A percentile compares a stretch with the other conserved stretches of the same genome.
Evolutionary conservation across 2,797 vertebrate species (phyloP).

Genomic region (Esox lucius): DNA sequence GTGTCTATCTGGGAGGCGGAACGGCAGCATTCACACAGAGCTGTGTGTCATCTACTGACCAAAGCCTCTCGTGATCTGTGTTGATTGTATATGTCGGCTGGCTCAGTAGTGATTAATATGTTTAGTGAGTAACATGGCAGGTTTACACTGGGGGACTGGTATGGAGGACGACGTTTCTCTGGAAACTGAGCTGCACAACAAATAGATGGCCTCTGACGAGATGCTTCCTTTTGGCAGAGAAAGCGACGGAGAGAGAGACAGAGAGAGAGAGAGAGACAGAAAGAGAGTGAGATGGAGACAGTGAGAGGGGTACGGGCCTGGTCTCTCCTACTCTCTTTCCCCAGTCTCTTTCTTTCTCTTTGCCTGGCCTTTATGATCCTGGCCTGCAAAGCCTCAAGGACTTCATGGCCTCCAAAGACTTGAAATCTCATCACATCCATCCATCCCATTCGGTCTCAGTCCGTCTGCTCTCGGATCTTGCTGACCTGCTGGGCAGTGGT

Average conservation of each 20-base stretch:
- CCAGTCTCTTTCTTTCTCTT: neutral
- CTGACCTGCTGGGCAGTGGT: conserved; percentile 31
- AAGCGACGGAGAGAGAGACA: neutral
- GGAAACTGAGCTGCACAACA: conserved; percentile 52
- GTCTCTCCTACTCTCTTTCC: conserved; percentile 26
- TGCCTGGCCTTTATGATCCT: neutral
- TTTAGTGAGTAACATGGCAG: conserved; percentile 40
- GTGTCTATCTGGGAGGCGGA: conserved; percentile 10
- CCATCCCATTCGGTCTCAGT: conserved; percentile 28
- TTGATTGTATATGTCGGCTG: conserved; percentile 64
- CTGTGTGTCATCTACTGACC: conserved; percentile 24
- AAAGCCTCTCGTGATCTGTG: conserved; percentile 40
- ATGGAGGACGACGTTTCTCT: conserved; percentile 55
- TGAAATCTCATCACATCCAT: conserved; percentile 41
- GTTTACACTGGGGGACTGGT: conserved; percentile 58
- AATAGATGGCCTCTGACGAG: conserved; percentile 16
- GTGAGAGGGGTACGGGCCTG: neutral
- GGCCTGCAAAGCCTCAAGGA: conserved; percentile 43
- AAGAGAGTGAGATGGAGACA: too few relatives aligned
- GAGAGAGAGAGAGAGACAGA: neutral
- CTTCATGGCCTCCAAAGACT: conserved; percentile 33
- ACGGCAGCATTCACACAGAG: neutral
- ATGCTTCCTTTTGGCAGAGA: neutral
- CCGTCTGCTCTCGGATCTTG: conserved; percentile 51
- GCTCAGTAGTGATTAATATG: conserved; percentile 61